Evolutionary conservation across 2,797 vertebrate species (phyloP).

Genomic region (Arnoldichthys spilopterus): DNA sequence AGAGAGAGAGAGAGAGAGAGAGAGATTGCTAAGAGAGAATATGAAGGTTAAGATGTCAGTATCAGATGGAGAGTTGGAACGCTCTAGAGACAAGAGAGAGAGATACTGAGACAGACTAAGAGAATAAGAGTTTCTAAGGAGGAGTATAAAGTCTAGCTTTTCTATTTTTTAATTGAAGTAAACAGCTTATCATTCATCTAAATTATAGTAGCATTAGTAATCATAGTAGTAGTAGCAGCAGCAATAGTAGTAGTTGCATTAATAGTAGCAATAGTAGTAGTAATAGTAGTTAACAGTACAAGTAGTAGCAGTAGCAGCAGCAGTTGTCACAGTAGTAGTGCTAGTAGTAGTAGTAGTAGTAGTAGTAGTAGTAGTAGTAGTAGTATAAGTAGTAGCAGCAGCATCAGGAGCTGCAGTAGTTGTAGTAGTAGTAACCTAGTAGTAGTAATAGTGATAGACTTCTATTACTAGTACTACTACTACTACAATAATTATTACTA

Average conservation of each 20-base stretch:
- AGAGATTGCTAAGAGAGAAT: background rate
- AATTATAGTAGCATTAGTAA: background rate
- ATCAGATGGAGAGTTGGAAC: conserved; percentile 35
- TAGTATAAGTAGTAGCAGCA: too few relatives aligned
- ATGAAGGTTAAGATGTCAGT: conserved; percentile 2
- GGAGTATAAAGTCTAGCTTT: conserved; percentile 35
- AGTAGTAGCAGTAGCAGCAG: too few relatives aligned
- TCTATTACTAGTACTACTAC: too few relatives aligned
- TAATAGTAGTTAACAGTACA: too few relatives aligned
- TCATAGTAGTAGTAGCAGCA: background rate
- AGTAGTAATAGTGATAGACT: too few relatives aligned
- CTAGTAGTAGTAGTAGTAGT: too few relatives aligned
- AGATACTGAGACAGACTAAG: conserved; percentile 10
- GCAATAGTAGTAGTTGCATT: background rate
- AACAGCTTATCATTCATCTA: conserved; percentile 13
- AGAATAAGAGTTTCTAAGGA: conserved; percentile 35
- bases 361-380: too few relatives aligned
- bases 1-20: conserved; percentile 6
- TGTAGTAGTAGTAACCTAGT: too few relatives aligned
- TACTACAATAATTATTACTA: too few relatives aligned
- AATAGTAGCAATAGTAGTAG: background rate
- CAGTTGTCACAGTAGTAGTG: too few relatives aligned
- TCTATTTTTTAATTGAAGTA: background rate
- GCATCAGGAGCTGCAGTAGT: too few relatives aligned
- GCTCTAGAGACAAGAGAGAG: conserved; percentile 33